Evolutionary conservation across 2,113 vertebrate genomes (phyloP), one percentile per base, ranked within the genome.

Genomic region (Calyptomena viridis): DNA sequence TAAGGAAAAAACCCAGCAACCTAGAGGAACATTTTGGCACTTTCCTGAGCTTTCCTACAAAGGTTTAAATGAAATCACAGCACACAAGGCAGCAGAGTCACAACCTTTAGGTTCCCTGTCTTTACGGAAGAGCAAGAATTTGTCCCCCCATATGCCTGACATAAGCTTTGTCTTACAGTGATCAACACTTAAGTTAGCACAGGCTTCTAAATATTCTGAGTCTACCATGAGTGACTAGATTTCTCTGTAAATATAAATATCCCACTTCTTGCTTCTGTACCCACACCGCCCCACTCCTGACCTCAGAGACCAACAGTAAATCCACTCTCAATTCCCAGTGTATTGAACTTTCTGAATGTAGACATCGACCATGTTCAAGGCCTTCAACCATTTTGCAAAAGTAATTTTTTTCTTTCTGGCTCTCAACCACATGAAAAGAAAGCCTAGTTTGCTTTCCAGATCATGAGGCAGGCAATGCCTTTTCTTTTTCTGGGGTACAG

Each of bases 351-450:
- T 80, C 52, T 64, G 49, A 63, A 90, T 2, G 6, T 27, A 63
- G 31, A 64, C 9, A 18, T 50, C 0, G 1, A 44, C 8, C 23
- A 44, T 1, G 1, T 52, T 30, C 27, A n/a, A n/a, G 16, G 40
- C 11, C 24, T 68, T 53, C 8, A 20, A 40, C 31, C 6, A 22
- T 31, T 82, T 40, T 35, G 39, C 33, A 46, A 39, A 82, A 75
- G 14, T 30, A n/a, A 22, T 50, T 30, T 30, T 60, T n/a, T 69
- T 78, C 44, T 6, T 53, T 62, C 33, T 39, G 9, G 23, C 23
- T 74, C 23, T 25, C 12, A 39, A n/a, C 27, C 19, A 46, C 42
- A 42, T 7, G 35, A 60, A 60, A 35, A 25, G 2, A 73, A 74
- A 74, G 28, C 16, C 33, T 60, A 31, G 30, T 67, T 84, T 67